A percentile compares a stretch with the other conserved stretches of the same genome.
phyloP scores from a whole-genome alignment of 2,113 vertebrate species.

The Sphyrna mokarran region DNA sequence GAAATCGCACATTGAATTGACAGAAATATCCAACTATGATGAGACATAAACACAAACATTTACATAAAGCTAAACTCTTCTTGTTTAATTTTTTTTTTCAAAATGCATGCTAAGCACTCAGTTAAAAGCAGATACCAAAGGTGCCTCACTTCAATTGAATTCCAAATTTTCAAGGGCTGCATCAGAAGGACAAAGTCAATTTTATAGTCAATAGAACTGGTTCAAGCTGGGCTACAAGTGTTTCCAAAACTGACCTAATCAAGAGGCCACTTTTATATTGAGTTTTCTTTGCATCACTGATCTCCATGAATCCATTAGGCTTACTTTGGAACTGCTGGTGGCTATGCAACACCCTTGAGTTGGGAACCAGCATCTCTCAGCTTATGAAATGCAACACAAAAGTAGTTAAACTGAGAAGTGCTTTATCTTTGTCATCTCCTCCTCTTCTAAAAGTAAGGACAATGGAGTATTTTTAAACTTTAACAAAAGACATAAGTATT shows the following conservation, averaged over 20 bases:
- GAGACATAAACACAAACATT: not conserved
- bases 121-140: not conserved
- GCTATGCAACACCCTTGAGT: not conserved
- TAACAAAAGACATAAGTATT: not conserved
- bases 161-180: not conserved
- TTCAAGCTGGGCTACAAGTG: not conserved
- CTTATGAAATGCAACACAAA: not conserved
- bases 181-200: not conserved
- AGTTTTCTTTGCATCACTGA: not conserved
- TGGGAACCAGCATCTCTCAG: not conserved
- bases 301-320: not conserved
- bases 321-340: not conserved
- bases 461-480: not conserved
- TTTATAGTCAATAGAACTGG: not conserved
- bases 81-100: not conserved
- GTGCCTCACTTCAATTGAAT: not conserved
- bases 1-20: not conserved
- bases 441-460: not conserved
- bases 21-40: not conserved
- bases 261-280: not conserved
- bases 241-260: not conserved
- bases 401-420: not conserved
- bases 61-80: not conserved
- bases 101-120: too few species aligned
- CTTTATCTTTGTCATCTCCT: not conserved